A percentile compares a stretch with the other conserved stretches of the same genome.
Conservation (phyloP, 2,797 vertebrate genomes). For the Eupleurogrammus muticus region DNA sequence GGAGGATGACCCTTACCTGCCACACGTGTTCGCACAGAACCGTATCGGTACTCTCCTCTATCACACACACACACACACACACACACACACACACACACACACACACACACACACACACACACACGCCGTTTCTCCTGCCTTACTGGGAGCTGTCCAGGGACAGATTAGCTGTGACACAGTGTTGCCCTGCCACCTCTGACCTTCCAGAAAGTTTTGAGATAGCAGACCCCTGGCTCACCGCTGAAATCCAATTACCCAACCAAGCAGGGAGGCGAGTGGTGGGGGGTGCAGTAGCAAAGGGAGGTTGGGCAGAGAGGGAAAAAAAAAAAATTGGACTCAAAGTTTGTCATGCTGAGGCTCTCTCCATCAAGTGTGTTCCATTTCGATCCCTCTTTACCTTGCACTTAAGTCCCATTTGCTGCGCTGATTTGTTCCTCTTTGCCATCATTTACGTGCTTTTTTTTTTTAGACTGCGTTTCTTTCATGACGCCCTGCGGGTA, state of each 20-base stretch:
- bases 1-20: slow-evolving; percentile 61
- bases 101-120: too few relatives aligned
- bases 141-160: slow-evolving; percentile 68
- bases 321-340: slow-evolving; percentile 44
- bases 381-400: slow-evolving; percentile 3
- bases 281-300: slow-evolving; percentile 22
- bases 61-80: slow-evolving; percentile 9
- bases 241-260: slow-evolving; percentile 80
- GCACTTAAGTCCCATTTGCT: slow-evolving; percentile 27
- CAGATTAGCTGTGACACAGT: slow-evolving; percentile 79
- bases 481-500: slow-evolving; percentile 22
- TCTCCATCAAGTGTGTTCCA: slow-evolving; percentile 27
- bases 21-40: slow-evolving; percentile 52
- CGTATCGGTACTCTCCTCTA: slow-evolving; percentile 37
- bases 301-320: slow-evolving; percentile 31
- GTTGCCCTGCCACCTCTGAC: slow-evolving; percentile 76
- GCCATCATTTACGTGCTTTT: slow-evolving; percentile 30
- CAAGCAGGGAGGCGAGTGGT: slow-evolving; percentile 66
- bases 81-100: slow-evolving; percentile 19
- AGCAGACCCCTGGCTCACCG: slow-evolving; percentile 66
- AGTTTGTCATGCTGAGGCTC: slow-evolving; percentile 38
- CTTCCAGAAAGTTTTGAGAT: slow-evolving; percentile 75
- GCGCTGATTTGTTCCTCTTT: slow-evolving; percentile 16
- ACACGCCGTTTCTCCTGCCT: slow-evolving; percentile 55
- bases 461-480: slow-evolving; percentile 27